Conservation (phyloP, 2,888 invertebrate genomes). For the Coecobrya sp. region DNA sequence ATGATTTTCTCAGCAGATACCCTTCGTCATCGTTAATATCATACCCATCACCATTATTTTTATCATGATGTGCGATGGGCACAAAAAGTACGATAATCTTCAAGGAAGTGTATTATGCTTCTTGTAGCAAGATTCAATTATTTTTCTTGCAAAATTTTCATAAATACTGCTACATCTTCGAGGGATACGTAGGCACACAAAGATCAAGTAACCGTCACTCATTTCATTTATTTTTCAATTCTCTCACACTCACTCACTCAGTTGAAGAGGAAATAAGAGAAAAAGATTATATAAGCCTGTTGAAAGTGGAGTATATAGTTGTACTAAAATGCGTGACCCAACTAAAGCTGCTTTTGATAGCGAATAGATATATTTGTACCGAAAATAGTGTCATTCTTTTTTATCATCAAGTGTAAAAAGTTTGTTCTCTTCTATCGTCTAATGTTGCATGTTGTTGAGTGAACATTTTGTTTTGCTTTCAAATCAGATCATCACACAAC, state of each 20-base stretch:
- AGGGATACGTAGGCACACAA: background rate
- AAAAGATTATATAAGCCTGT: slow-evolving; percentile 24
- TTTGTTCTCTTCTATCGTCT: background rate
- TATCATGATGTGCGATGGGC: slow-evolving; percentile 18
- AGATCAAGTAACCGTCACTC: slow-evolving; percentile 39
- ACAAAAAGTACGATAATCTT: slow-evolving; percentile 22
- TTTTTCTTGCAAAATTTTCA: slow-evolving; percentile 8
- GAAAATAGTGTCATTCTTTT: slow-evolving; percentile 38
- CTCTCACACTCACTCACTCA: slow-evolving; percentile 34
- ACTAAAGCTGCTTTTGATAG: background rate
- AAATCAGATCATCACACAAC: background rate
- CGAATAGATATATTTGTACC: slow-evolving; percentile 18
- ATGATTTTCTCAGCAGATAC: slow-evolving; percentile 52
- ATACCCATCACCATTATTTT: slow-evolving; percentile 18
- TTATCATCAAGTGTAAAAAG: background rate
- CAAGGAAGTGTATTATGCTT: slow-evolving; percentile 22
- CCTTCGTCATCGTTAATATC: slow-evolving; percentile 24
- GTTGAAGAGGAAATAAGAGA: slow-evolving; percentile 9
- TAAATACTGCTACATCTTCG: background rate
- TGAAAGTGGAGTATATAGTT: slow-evolving; percentile 28
- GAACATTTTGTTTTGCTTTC: background rate
- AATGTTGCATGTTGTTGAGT: background rate
- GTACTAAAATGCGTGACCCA: slow-evolving; percentile 22
- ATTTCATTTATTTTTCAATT: slow-evolving; percentile 59
- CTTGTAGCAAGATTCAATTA: background rate